phyloP scores from a whole-genome alignment of 2,797 vertebrate genomes.

The Tenualosa ilisha region DNA sequence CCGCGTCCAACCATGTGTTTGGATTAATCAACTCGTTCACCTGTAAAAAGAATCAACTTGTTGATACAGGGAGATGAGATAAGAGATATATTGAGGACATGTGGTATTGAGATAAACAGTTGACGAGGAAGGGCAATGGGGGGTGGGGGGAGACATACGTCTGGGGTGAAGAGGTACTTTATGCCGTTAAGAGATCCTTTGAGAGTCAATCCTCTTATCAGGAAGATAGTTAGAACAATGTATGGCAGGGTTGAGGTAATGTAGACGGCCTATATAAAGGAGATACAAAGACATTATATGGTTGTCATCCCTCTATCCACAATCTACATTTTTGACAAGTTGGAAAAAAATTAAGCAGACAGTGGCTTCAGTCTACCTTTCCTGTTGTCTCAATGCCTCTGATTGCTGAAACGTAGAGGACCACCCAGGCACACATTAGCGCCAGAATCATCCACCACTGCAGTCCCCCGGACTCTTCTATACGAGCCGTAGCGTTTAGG shows the following conservation, averaged over 20 bases:
- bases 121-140: neutral
- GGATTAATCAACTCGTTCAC: slow-evolving; percentile 83
- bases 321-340: neutral
- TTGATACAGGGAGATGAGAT: neutral
- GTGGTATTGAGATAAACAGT: neutral
- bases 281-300: neutral
- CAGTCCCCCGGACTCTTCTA: slow-evolving; percentile 70
- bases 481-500: slow-evolving; percentile 76
- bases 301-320: neutral
- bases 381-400: slow-evolving; percentile 88
- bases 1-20: slow-evolving; percentile 87
- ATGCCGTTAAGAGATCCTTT: slow-evolving; percentile 87
- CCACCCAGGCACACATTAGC: slow-evolving; percentile 78
- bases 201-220: slow-evolving; percentile 88
- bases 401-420: slow-evolving; percentile 81
- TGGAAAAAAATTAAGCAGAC: neutral
- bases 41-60: slow-evolving; percentile 61
- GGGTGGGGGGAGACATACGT: slow-evolving; percentile 66
- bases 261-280: slow-evolving; percentile 85
- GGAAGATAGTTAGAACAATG: slow-evolving; percentile 90
- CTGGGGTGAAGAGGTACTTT: slow-evolving; percentile 87
- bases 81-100: neutral
- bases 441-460: slow-evolving; percentile 86
- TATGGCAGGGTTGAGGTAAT: slow-evolving; percentile 93
- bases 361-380: slow-evolving; percentile 75